phyloP scores from a whole-genome alignment of 2,113 vertebrate genomes.

The Lophotis ruficrista region DNA sequence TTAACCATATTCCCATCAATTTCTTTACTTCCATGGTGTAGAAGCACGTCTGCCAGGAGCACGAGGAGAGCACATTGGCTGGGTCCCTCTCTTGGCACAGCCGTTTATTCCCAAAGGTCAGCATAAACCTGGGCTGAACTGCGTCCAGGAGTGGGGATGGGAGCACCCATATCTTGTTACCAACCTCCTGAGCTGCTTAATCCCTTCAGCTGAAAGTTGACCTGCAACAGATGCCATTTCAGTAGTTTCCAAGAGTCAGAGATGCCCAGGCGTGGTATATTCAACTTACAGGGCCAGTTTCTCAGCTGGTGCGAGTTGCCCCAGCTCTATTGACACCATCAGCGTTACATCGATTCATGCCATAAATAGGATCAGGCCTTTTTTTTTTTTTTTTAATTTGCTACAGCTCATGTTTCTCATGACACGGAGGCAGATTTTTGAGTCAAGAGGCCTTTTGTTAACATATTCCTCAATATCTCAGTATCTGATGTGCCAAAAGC shows the following conservation, averaged over 20 bases:
- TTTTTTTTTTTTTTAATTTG: not conserved
- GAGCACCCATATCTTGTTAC: not conserved
- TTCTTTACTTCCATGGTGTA: not conserved
- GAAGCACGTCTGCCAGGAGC: not conserved
- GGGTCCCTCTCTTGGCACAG: not conserved
- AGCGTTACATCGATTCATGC: not conserved
- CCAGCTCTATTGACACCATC: not conserved
- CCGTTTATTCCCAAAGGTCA: not conserved
- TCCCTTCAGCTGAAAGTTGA: conserved; percentile 51
- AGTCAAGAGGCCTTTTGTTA: conserved; percentile 39
- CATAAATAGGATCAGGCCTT: not conserved
- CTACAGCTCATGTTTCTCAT: not conserved
- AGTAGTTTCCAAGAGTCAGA: not conserved
- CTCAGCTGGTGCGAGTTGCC: not conserved
- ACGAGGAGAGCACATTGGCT: accelerated
- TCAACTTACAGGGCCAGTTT: not conserved
- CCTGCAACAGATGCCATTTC: conserved; percentile 6
- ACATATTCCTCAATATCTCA: not conserved
- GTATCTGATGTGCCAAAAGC: not conserved
- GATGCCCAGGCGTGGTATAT: not conserved
- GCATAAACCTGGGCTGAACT: conserved; percentile 13
- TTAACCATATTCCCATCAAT: not conserved
- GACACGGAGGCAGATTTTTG: not conserved
- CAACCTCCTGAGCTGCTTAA: conserved; percentile 21
- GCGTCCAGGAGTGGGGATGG: not conserved